Evolutionary conservation across 2,888 invertebrate genomes (phyloP).

Genomic region (Sminthurinus aureus): DNA sequence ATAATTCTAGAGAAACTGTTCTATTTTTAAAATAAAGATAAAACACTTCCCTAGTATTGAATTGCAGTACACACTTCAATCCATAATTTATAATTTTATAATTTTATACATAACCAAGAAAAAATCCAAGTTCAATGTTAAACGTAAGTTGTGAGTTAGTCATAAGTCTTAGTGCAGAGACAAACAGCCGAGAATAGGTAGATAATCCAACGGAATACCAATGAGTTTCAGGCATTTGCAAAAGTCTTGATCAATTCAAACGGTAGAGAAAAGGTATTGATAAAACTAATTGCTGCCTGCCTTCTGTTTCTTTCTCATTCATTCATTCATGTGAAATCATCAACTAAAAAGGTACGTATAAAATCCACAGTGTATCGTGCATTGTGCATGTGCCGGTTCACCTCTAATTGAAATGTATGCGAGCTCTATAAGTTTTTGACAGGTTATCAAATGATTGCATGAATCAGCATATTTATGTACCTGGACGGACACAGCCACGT

Average conservation of each 20-base stretch:
- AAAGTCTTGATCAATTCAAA: not conserved
- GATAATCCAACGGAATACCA: not conserved
- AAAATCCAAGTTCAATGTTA: too few species aligned
- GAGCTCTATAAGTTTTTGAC: conserved; percentile 25
- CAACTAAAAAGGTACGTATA: too few species aligned
- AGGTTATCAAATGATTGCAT: conserved; percentile 32
- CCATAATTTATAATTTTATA: too few species aligned
- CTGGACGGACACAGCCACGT: not conserved
- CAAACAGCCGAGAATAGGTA: too few species aligned
- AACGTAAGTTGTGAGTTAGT: too few species aligned
- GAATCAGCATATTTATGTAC: conserved; percentile 31
- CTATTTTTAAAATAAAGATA: too few species aligned
- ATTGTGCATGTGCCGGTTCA: not conserved
- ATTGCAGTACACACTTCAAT: too few species aligned
- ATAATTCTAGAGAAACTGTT: too few species aligned
- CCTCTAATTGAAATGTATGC: conserved; percentile 29
- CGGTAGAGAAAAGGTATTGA: not conserved
- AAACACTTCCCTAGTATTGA: too few species aligned
- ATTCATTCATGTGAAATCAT: not conserved
- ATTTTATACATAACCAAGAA: too few species aligned
- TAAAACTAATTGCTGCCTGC: too few species aligned
- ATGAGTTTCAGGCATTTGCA: not conserved
- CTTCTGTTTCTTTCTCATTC: not conserved
- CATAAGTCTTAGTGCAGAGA: too few species aligned
- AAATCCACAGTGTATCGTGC: not conserved